These are phyloP conservation scores for Panagrolaimus sp. DNA, from an alignment of 1,140 invertebrate genomes.

Conservation along the genomic window DNA sequence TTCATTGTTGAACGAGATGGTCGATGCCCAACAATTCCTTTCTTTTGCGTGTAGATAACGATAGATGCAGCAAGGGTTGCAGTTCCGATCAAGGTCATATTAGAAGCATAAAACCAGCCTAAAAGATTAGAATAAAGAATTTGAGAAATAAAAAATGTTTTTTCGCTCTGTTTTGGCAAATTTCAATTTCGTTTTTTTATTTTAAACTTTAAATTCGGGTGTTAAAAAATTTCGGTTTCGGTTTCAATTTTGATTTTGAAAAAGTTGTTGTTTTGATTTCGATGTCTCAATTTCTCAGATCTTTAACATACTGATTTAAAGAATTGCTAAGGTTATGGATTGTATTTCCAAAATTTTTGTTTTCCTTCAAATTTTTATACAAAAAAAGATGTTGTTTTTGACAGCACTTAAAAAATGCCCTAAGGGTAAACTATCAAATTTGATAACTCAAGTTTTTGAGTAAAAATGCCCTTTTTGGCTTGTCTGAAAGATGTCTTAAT, in stretches of 20 bases:
- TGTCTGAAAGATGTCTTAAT: too few relatives aligned
- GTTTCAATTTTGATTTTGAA: too few relatives aligned
- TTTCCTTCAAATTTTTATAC: neutral
- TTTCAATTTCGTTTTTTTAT: too few relatives aligned
- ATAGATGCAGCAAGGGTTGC: conserved; percentile 33
- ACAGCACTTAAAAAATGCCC: neutral
- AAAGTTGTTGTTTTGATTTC: too few relatives aligned
- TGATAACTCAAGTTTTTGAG: neutral
- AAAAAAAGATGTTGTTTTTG: neutral
- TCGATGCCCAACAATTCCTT: conserved; percentile 38
- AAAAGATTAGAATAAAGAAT: conserved; percentile 9
- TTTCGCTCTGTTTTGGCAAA: conserved; percentile 12
- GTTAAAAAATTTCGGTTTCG: too few relatives aligned
- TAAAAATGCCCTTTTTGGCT: too few relatives aligned
- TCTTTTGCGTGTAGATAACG: conserved; percentile 43
- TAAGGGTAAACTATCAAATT: neutral
- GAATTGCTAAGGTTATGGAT: too few relatives aligned
- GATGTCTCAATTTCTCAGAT: too few relatives aligned
- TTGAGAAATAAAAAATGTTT: neutral
- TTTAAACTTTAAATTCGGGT: too few relatives aligned
- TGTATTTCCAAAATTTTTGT: too few relatives aligned
- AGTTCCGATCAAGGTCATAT: conserved; percentile 37
- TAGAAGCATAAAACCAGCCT: conserved; percentile 41
- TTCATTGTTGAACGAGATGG: conserved; percentile 32
- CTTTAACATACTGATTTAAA: too few relatives aligned